These are phyloP conservation scores for Oscheius myriophilus DNA, from an alignment of 2,888 invertebrate genomes.

Conservation along the genomic window DNA sequence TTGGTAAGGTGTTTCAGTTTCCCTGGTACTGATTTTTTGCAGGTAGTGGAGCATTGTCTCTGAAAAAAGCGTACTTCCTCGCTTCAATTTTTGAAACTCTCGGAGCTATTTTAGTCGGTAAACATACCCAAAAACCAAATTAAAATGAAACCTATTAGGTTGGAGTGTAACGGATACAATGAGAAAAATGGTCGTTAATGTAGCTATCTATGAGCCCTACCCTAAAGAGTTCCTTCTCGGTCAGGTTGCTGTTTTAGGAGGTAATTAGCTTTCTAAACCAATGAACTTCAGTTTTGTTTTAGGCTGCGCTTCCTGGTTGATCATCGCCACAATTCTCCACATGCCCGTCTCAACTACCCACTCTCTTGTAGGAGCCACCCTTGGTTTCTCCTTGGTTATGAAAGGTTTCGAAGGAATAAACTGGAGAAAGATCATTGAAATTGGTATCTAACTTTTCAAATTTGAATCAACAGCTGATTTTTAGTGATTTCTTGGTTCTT, in stretches of 20 bases:
- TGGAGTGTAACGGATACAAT: conserved; percentile 94
- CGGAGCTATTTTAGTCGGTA: conserved; percentile 92
- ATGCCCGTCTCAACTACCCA: conserved; percentile 97
- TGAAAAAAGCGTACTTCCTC: conserved; percentile 89
- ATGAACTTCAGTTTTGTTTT: background rate
- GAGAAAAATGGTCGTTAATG: conserved; percentile 93
- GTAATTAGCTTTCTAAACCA: conserved; percentile 71
- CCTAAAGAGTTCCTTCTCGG: conserved; percentile 88
- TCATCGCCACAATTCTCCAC: conserved; percentile 90
- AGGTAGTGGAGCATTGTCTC: conserved; percentile 74
- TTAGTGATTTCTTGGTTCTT: conserved; percentile 92
- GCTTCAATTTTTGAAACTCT: conserved; percentile 95
- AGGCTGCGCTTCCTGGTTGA: conserved; percentile 86
- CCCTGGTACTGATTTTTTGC: background rate
- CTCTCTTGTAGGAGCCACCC: conserved; percentile 95
- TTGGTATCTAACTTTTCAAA: conserved; percentile 73
- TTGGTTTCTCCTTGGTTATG: conserved; percentile 92
- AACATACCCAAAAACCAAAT: conserved; percentile 58
- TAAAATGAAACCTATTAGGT: conserved; percentile 73
- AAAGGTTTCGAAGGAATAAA: conserved; percentile 85
- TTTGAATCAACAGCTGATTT: conserved; percentile 25
- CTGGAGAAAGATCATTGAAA: conserved; percentile 83
- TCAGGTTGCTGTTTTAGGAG: conserved; percentile 76
- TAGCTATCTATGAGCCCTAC: conserved; percentile 83
- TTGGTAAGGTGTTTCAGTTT: conserved; percentile 19